Evolutionary conservation across 2,888 invertebrate species (phyloP).

Genomic region (Drosophila borborema): DNA sequence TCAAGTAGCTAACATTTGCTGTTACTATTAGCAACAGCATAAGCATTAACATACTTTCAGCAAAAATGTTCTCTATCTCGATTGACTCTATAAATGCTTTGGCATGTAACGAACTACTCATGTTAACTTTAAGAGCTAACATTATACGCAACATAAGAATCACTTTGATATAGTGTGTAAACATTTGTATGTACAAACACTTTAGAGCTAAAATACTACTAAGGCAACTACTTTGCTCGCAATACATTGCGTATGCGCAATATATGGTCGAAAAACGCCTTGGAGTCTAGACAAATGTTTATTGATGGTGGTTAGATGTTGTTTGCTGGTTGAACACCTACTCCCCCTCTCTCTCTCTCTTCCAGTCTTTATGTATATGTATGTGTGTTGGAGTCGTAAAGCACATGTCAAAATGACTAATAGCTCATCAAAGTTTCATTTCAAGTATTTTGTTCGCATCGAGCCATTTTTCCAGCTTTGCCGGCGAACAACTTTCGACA

Average conservation of each 20-base stretch:
- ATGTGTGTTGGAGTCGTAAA: slow-evolving; percentile 23
- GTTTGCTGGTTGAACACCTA: not conserved
- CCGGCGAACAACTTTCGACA: slow-evolving; percentile 57
- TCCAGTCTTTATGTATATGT: not conserved
- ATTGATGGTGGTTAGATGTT: not conserved
- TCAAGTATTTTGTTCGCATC: slow-evolving; percentile 42
- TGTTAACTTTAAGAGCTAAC: not conserved
- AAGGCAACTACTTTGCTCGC: slow-evolving; percentile 9
- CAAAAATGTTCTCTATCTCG: not conserved
- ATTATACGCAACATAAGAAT: not conserved
- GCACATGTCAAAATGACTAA: slow-evolving; percentile 75
- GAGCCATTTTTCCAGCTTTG: slow-evolving; percentile 31
- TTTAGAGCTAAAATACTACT: slow-evolving; percentile 1
- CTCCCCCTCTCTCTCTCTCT: not conserved
- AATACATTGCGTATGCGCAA: slow-evolving; percentile 54
- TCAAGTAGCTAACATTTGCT: not conserved
- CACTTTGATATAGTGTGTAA: slow-evolving; percentile 7
- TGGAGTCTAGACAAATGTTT: slow-evolving; percentile 46
- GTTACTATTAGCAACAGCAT: not conserved
- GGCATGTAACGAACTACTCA: not conserved
- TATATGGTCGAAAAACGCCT: slow-evolving; percentile 28
- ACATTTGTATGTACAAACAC: not conserved
- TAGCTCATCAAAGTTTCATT: slow-evolving; percentile 77
- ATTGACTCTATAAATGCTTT: no score
- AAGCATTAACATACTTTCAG: not conserved